Percentiles rank a stretch among this genome's conserved stretches.
Conservation (phyloP, 2,797 vertebrate species). For the Triplophysa yarkandensis region DNA sequence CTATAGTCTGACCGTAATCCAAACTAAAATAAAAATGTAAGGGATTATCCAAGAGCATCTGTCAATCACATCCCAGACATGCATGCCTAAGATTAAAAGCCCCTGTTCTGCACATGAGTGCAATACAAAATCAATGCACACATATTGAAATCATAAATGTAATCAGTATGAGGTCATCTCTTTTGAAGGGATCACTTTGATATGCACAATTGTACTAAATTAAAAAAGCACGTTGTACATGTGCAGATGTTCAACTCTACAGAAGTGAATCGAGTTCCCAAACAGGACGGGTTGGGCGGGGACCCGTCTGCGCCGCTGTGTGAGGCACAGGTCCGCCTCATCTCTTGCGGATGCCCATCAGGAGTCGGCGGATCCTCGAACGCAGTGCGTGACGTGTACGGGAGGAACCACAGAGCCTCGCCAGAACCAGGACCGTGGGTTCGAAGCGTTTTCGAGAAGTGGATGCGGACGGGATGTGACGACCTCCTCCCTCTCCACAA, state of each 20-base stretch:
- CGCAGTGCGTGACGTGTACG: constrained; percentile 46
- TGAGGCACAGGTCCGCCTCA: constrained; percentile 40
- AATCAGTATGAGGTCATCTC: too few relatives aligned
- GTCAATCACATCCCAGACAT: constrained; percentile 57
- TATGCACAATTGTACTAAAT: too few relatives aligned
- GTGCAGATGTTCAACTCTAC: constrained; percentile 8
- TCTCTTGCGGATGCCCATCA: constrained; percentile 44
- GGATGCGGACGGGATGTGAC: constrained; percentile 33
- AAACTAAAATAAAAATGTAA: constrained; percentile 57
- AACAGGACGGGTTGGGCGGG: constrained; percentile 62
- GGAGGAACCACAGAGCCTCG: constrained; percentile 5
- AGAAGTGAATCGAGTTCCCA: constrained; percentile 28
- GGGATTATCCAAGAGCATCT: constrained; percentile 65
- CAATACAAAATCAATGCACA: not conserved
- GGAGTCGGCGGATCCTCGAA: constrained; percentile 56
- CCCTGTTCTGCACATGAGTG: not conserved
- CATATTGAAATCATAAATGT: too few relatives aligned
- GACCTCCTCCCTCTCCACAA: constrained; percentile 64
- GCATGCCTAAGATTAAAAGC: constrained; percentile 46
- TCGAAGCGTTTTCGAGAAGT: constrained; percentile 43
- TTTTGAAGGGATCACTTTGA: too few relatives aligned
- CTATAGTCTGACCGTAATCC: constrained; percentile 39
- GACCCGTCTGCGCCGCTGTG: constrained; percentile 64
- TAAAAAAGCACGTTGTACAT: constrained; percentile 15
- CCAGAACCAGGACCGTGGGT: constrained; percentile 21